Evolutionary conservation across 2,113 vertebrate species (phyloP), one percentile per base, ranked within the genome.

Genomic region (Xyliphius kryptos): DNA sequence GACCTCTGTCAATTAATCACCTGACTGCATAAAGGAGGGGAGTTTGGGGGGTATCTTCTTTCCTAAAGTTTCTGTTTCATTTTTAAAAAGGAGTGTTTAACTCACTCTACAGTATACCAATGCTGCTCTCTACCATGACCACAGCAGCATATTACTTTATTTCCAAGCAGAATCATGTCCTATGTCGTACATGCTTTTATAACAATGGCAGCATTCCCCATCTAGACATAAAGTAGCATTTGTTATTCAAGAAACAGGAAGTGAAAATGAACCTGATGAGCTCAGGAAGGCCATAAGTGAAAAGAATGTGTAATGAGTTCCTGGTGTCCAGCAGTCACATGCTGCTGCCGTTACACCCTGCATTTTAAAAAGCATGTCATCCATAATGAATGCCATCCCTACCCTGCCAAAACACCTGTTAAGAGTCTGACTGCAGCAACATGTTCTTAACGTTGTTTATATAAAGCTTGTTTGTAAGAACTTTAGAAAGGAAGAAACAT

Each of bases 161-260:
- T 65, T 65, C 53, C 19, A 44, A 68, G n/a, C 48, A 17, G 48
- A 63, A 55, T 57, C 53, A 37, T 56, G 65, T 44, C 57, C 73
- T 56, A 68, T 56, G 44, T 49, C 63, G 56, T 62, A 57, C 37
- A 61, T 46, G 20, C 44, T 65, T 72, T 72, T 63, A 72, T 71
- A 71, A 76, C 47, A 60, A 74, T 61, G 70, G 51, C 44, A 47
- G 63, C 43, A 19, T 65, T 53, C 61, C 72, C 40, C 58, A 69
- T 61, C 40, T 72, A 72, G 69, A 62, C 68, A 71, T 73, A 74
- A 62, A 74, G 69, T 67, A 66, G 58, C 66, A 74, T 73, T 79
- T 79, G 74, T 76, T 76, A 76, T 79, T 64, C 74, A 79, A 79
- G 61, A 76, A 74, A 74, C 71, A 58, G 51, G 68, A 71, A 73